Conservation (phyloP, 2,888 invertebrate species). For the Erynnis tages region DNA sequence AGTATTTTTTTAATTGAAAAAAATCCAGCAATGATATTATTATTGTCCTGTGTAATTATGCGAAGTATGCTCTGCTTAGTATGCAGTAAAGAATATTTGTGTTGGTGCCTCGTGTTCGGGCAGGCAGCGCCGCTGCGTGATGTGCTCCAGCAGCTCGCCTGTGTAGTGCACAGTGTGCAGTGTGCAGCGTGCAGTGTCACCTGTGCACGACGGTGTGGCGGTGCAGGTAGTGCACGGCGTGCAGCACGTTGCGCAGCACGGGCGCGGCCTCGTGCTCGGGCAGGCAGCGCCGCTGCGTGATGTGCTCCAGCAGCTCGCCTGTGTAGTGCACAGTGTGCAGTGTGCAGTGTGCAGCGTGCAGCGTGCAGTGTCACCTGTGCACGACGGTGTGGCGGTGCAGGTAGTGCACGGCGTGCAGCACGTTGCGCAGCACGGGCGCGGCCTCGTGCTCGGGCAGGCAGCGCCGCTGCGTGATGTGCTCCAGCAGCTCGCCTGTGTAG, state of each 20-base stretch:
- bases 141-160: slow-evolving; percentile 97
- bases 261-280: slow-evolving; percentile 96
- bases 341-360: no score
- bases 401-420: slow-evolving; percentile 94
- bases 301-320: slow-evolving; percentile 97
- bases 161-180: no score
- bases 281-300: slow-evolving; percentile 88
- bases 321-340: no score
- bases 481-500: slow-evolving; percentile 98
- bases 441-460: slow-evolving; percentile 96
- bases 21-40: no score
- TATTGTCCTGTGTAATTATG: no score
- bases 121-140: slow-evolving; percentile 88
- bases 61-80: background rate
- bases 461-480: slow-evolving; percentile 90
- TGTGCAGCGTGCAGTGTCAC: no score
- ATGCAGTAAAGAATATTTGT: no score
- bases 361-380: no score
- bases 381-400: slow-evolving; percentile 97
- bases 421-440: slow-evolving; percentile 91
- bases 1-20: no score
- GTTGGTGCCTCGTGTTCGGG: slow-evolving; percentile 97
- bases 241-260: slow-evolving; percentile 91
- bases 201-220: slow-evolving; percentile 93
- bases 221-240: slow-evolving; percentile 96